Evolutionary conservation across 2,113 vertebrate genomes (phyloP).

Genomic region (Nannobrachium achirus): DNA sequence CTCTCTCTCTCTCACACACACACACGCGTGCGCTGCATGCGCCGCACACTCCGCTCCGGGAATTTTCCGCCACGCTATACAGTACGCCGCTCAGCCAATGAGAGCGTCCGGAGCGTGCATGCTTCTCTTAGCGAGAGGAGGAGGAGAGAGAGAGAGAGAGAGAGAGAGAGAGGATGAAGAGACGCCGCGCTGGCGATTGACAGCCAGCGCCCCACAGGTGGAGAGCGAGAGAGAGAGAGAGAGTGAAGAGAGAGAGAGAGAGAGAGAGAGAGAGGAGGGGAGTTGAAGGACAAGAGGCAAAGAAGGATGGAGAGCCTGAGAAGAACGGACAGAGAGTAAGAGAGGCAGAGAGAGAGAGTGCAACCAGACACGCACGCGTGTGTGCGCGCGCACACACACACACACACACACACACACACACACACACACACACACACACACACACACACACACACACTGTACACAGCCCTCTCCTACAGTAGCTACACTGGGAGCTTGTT

Average conservation of each 20-base stretch:
- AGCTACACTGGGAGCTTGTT: slow-evolving; percentile 59
- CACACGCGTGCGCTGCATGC: neutral
- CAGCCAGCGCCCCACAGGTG: slow-evolving; percentile 79
- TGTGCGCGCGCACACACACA: slow-evolving; percentile 22
- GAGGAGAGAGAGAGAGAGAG: slow-evolving; percentile 53
- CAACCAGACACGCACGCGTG: neutral
- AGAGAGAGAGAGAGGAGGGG: slow-evolving; percentile 25
- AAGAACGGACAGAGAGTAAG: neutral
- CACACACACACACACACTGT: slow-evolving; percentile 7
- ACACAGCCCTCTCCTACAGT: slow-evolving; percentile 36
- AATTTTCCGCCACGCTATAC: slow-evolving; percentile 62
- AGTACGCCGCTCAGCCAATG: slow-evolving; percentile 57
- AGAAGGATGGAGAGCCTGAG: slow-evolving; percentile 24
- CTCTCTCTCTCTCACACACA: no score
- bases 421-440: slow-evolving; percentile 11
- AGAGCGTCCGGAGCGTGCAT: slow-evolving; percentile 24
- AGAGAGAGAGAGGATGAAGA: slow-evolving; percentile 56
- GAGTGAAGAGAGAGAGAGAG: slow-evolving; percentile 24
- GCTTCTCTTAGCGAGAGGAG: slow-evolving; percentile 44
- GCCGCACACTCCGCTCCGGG: slow-evolving; percentile 38
- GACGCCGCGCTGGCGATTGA: slow-evolving; percentile 61
- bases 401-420: slow-evolving; percentile 24
- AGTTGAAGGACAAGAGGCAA: slow-evolving; percentile 18
- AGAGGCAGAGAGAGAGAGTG: slow-evolving; percentile 39
- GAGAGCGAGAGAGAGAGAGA: slow-evolving; percentile 56